Conservation (phyloP, 2,888 invertebrate genomes). For the Lycia hirtaria region DNA sequence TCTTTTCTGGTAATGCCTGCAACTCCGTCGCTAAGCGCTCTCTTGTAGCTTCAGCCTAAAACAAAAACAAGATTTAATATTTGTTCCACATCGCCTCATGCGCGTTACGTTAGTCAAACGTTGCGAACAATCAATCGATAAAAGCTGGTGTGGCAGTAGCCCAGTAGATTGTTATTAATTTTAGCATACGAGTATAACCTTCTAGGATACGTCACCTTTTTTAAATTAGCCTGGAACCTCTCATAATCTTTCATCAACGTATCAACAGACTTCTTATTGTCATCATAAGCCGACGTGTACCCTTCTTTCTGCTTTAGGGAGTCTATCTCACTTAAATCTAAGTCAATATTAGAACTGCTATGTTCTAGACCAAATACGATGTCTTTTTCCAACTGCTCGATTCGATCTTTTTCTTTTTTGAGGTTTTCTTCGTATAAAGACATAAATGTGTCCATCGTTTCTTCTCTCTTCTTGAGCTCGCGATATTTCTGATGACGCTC, state of each 20-base stretch:
- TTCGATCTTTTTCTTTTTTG: slow-evolving; percentile 86
- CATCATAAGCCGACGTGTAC: slow-evolving; percentile 71
- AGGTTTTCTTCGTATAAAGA: slow-evolving; percentile 87
- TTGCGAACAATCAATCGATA: too few relatives aligned
- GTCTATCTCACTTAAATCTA: slow-evolving; percentile 86
- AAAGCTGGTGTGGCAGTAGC: too few relatives aligned
- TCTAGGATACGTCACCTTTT: too few relatives aligned
- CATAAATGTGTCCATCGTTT: slow-evolving; percentile 92
- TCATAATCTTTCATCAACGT: slow-evolving; percentile 78
- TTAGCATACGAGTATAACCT: too few relatives aligned
- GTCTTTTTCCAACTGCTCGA: slow-evolving; percentile 86
- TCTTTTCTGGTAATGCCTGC: slow-evolving; percentile 88
- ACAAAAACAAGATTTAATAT: slow-evolving; percentile 22
- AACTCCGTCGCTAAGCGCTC: slow-evolving; percentile 83
- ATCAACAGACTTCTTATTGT: slow-evolving; percentile 80
- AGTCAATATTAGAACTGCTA: slow-evolving; percentile 87
- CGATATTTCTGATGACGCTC: slow-evolving; percentile 92
- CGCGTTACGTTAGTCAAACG: too few relatives aligned
- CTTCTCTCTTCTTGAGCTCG: slow-evolving; percentile 92
- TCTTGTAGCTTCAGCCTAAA: slow-evolving; percentile 75
- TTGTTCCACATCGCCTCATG: too few relatives aligned
- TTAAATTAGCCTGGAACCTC: slow-evolving; percentile 87
- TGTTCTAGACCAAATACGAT: slow-evolving; percentile 88
- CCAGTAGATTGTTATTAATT: too few relatives aligned
- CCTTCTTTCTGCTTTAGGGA: slow-evolving; percentile 78